Evolutionary conservation across 1,140 invertebrate species (phyloP).

Genomic region (Glomeris maerens): DNA sequence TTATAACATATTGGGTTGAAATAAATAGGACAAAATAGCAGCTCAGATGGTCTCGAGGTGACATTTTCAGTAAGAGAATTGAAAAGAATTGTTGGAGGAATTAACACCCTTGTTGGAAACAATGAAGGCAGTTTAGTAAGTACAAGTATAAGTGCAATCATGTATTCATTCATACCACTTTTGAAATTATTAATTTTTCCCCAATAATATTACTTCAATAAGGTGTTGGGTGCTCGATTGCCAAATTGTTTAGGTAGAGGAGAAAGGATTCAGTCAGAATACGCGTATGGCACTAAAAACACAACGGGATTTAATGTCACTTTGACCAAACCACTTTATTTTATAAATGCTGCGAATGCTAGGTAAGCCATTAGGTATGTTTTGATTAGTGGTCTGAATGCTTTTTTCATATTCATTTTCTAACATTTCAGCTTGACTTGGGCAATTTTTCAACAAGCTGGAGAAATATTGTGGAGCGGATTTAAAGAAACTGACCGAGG

Average conservation of each 20-base stretch:
- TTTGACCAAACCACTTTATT: constrained; percentile 59
- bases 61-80: constrained; percentile 66
- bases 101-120: constrained; percentile 66
- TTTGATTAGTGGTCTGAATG: constrained; percentile 6
- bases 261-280: constrained; percentile 58
- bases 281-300: constrained; percentile 54
- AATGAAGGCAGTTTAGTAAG: constrained; percentile 61
- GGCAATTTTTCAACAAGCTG: constrained; percentile 51
- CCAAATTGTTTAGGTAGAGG: constrained; percentile 71
- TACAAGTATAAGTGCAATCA: too few relatives aligned
- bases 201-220: too few relatives aligned
- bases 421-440: constrained; percentile 26
- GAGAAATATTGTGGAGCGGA: constrained; percentile 64
- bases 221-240: constrained; percentile 46
- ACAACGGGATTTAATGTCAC: constrained; percentile 54
- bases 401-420: constrained; percentile 1
- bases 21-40: constrained; percentile 40
- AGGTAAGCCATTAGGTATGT: constrained; percentile 13
- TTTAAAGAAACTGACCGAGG: constrained; percentile 43
- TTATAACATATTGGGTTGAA: too few relatives aligned
- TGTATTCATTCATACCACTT: too few relatives aligned
- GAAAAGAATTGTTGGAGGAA: constrained; percentile 54
- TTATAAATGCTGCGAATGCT: too few relatives aligned
- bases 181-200: constrained; percentile 11
- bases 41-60: constrained; percentile 63